These are phyloP conservation scores for Tachypleus tridentatus DNA, from an alignment of 1,140 invertebrate genomes.

Conservation along the genomic window DNA sequence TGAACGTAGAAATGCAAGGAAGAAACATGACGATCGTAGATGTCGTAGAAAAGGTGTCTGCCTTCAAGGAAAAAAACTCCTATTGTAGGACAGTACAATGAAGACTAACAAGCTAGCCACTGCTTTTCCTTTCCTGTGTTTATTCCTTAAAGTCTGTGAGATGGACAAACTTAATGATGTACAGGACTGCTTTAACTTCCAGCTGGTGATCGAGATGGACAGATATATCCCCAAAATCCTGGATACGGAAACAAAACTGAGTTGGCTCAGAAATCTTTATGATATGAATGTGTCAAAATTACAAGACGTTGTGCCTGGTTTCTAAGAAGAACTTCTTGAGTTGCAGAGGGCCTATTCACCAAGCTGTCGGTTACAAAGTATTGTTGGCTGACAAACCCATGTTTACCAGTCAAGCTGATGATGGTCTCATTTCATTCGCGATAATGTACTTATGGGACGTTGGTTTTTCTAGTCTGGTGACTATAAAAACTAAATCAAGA, in stretches of 20 bases:
- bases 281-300: slow-evolving; percentile 3
- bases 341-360: slow-evolving; percentile 6
- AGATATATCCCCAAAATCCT: slow-evolving; percentile 4
- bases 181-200: slow-evolving; percentile 4
- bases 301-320: slow-evolving; percentile 4
- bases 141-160: slow-evolving; percentile 7
- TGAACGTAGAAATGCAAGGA: slow-evolving; percentile 12
- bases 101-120: slow-evolving; percentile 1
- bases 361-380: slow-evolving; percentile 5
- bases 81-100: slow-evolving; percentile 8
- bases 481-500: too few relatives aligned
- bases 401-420: slow-evolving; percentile 2
- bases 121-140: slow-evolving; percentile 7
- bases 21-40: slow-evolving; percentile 6
- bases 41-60: slow-evolving; percentile 8
- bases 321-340: slow-evolving; percentile 7
- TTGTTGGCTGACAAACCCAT: slow-evolving; percentile 7
- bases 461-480: slow-evolving; percentile 29
- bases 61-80: slow-evolving; percentile 11
- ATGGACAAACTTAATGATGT: slow-evolving; percentile 8
- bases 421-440: slow-evolving; percentile 4
- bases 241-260: neutral
- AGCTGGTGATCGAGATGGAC: slow-evolving; percentile 6
- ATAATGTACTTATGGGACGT: slow-evolving; percentile 5
- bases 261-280: slow-evolving; percentile 8